A percentile compares a stretch with the other conserved stretches of the same genome.
Evolutionary conservation across 2,113 vertebrate genomes (phyloP).

Genomic region (Cyprinodon variegatus): DNA sequence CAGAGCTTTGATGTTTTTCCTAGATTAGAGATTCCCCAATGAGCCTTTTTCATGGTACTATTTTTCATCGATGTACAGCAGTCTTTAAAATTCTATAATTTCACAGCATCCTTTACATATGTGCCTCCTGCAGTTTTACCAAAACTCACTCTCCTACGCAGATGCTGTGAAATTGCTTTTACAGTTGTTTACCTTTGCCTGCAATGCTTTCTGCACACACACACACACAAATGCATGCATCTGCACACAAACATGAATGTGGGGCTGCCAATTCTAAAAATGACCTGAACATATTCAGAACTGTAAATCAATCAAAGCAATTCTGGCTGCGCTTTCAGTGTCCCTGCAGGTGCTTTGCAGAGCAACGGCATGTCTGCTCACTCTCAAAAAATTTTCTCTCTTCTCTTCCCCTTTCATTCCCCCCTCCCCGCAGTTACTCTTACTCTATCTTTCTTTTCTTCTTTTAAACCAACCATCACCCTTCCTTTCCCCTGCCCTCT

Average conservation of each 20-base stretch:
- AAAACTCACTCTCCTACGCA: constrained; percentile 47
- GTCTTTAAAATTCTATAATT: constrained; percentile 26
- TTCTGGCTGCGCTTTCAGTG: constrained; percentile 16
- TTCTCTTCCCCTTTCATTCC: neutral
- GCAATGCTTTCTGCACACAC: constrained; percentile 4
- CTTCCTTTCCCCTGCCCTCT: neutral
- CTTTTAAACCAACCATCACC: constrained; percentile 4
- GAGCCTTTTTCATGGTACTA: neutral
- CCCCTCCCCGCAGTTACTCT: neutral
- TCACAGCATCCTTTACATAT: neutral
- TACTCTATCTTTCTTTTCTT: neutral
- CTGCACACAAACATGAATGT: neutral
- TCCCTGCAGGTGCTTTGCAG: constrained; percentile 24
- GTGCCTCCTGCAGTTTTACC: constrained; percentile 30
- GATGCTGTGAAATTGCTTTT: constrained; percentile 66
- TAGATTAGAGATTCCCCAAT: constrained; percentile 11
- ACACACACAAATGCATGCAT: neutral
- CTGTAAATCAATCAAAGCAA: constrained; percentile 1
- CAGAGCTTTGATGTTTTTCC: constrained; percentile 9
- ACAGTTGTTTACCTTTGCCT: constrained; percentile 45
- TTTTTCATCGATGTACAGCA: neutral
- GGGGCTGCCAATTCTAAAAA: neutral
- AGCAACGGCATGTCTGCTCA: constrained; percentile 5
- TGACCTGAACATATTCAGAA: constrained; percentile 1
- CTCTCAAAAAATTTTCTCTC: constrained; percentile 1